Conservation (phyloP, 2,113 vertebrate genomes). For the Myrmecophaga tridactyla region DNA sequence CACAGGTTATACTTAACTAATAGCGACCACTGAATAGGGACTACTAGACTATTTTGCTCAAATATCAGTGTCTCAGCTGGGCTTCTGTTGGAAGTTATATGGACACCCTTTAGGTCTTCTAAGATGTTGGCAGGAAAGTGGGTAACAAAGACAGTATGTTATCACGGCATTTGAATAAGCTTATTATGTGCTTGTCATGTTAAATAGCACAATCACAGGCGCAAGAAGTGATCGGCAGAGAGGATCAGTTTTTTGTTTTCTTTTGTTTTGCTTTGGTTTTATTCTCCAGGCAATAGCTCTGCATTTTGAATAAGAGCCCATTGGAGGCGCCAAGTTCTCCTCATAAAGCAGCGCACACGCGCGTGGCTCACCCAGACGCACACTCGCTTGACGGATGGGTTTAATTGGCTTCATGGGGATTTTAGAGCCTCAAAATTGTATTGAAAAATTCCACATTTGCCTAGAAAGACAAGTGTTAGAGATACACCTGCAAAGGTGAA, state of each 20-base stretch:
- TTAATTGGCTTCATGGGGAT: neutral
- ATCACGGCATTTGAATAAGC: neutral
- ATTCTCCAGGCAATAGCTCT: neutral
- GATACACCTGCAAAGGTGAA: neutral
- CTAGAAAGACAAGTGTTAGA: neutral
- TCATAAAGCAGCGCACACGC: neutral
- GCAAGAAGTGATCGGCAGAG: neutral
- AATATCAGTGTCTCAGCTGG: neutral
- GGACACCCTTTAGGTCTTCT: neutral
- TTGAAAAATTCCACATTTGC: constrained; percentile 18
- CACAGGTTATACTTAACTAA: neutral
- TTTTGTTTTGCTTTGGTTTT: neutral
- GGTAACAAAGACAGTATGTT: neutral
- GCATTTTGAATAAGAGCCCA: neutral
- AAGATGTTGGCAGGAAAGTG: neutral
- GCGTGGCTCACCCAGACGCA: neutral
- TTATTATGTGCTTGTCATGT: neutral
- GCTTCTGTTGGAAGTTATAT: neutral
- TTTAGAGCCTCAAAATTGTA: neutral
- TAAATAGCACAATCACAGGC: neutral
- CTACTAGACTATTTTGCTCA: neutral
- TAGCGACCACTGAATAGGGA: neutral
- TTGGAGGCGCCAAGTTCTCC: neutral
- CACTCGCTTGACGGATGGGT: neutral
- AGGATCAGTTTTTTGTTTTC: neutral